Base-by-base conservation (phyloP, 1,140 invertebrate genomes). In the Reticulitermes speratus region DNA sequence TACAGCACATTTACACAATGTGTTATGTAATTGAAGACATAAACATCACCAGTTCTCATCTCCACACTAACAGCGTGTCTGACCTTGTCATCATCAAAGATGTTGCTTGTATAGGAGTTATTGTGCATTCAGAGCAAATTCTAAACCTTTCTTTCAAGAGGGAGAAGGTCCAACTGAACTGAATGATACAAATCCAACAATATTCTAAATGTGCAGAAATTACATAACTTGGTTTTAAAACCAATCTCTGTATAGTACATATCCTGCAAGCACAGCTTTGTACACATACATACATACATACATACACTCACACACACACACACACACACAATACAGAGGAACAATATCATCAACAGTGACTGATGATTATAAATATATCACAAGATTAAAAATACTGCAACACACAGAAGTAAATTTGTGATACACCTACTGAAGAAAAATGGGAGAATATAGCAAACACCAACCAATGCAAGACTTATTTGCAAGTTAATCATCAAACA, bases 351-450 rank as follows among this genome's bases (percentile, higher is more conserved):
- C 65, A 75, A 75, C 65, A 75, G 2, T n/a, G 25, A 75, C 65
- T 75, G 25, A 30, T 75, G 7, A 65, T n/a, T n/a, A 30, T 30
- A 75, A 75, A 75, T 75, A 75, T 75, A 75, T 75, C 65, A 75
- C 65, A 75, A 75, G 30, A 75, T 75, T 75, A 75, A 75, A 48
- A 75, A 75, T 75, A 75, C n/a, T 75, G 65, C 65, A 75, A 30
- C 65, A 75, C 65, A 75, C n/a, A 30, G n/a, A 75, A 75, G 59
- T 14, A 7, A 65, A 65, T 25, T 21, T 65, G 16, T 6, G 6
- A 59, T 19, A 59, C 2, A 6, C 2, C 21, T 65, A 65, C 14
- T 23, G 14, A 65, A 65, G 59, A 21, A 21, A 65, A 65, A 3
- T 48, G 45, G 45, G 45, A 48, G 45, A 16, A 48, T 16, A 48